Evolutionary conservation across 2,113 vertebrate species (phyloP).

Genomic region (Xiphophorus couchianus): DNA sequence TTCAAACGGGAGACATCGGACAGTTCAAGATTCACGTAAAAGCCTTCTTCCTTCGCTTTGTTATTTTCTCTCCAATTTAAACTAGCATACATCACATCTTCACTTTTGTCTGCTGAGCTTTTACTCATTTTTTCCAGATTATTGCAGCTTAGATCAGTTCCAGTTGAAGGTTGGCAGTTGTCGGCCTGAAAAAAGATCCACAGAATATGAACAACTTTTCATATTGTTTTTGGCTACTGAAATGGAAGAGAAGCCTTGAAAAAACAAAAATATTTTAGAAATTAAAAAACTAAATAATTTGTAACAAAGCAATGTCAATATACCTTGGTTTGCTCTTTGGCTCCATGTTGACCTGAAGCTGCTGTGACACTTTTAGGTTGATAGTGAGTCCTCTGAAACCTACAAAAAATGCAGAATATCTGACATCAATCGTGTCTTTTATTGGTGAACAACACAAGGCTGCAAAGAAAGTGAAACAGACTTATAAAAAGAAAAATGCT

Average conservation of each 20-base stretch:
- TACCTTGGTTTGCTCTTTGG: conserved; percentile 24
- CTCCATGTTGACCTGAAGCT: not conserved
- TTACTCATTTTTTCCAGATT: not conserved
- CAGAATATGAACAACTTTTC: too few species aligned
- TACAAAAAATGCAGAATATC: conserved; percentile 12
- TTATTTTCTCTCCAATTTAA: not conserved
- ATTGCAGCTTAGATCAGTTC: too few species aligned
- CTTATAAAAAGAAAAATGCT: not conserved
- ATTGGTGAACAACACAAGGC: too few species aligned
- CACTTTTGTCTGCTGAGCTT: not conserved
- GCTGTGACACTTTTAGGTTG: not conserved
- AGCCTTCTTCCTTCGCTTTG: not conserved
- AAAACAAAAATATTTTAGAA: too few species aligned
- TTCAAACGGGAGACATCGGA: too few species aligned
- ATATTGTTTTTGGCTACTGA: too few species aligned
- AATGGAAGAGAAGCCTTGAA: too few species aligned
- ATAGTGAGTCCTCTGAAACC: conserved; percentile 2
- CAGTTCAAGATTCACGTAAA: too few species aligned
- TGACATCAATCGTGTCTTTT: too few species aligned
- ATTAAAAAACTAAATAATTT: too few species aligned
- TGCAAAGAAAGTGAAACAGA: not conserved
- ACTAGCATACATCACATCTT: conserved; percentile 15
- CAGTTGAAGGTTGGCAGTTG: too few species aligned
- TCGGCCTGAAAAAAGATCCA: too few species aligned
- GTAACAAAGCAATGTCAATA: not conserved